Percentiles rank a stretch among this genome's conserved stretches.
Conservation (phyloP, 2,888 invertebrate genomes). For the Dryococelus australis region DNA sequence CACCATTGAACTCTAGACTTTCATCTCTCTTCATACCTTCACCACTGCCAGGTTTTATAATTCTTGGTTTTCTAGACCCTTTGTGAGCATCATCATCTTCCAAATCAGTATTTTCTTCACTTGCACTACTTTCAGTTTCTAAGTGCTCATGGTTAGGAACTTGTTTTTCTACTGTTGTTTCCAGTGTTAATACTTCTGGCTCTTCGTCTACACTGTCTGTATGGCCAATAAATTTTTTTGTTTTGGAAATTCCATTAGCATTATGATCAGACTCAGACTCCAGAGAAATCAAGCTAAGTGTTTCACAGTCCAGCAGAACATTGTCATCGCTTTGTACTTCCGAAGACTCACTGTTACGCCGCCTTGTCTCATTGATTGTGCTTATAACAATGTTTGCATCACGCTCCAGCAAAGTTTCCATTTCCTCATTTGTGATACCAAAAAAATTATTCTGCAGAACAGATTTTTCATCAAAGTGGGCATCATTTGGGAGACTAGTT, state of each 20-base stretch:
- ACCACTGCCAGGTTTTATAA: conserved; percentile 59
- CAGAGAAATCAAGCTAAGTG: conserved; percentile 74
- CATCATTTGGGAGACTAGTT: not conserved
- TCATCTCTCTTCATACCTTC: conserved; percentile 51
- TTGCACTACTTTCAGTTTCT: conserved; percentile 45
- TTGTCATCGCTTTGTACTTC: conserved; percentile 60
- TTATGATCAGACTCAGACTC: conserved; percentile 72
- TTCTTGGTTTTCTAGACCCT: conserved; percentile 57
- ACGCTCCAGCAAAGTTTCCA: conserved; percentile 61
- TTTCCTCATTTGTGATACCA: conserved; percentile 55
- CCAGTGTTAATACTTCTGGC: not conserved
- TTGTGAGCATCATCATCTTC: conserved; percentile 30
- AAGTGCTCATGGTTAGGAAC: conserved; percentile 12
- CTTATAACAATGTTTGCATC: conserved; percentile 66
- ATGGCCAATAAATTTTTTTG: conserved; percentile 54
- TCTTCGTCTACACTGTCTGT: conserved; percentile 52
- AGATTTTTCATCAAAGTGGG: conserved; percentile 18
- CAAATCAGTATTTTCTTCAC: conserved; percentile 41
- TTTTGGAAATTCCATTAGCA: conserved; percentile 33
- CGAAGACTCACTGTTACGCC: conserved; percentile 51
- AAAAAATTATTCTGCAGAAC: not conserved
- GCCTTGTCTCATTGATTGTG: conserved; percentile 61
- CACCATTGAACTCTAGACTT: conserved; percentile 54
- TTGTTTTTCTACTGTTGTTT: not conserved
- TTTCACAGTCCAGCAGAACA: conserved; percentile 65